Evolutionary conservation across 2,888 invertebrate genomes (phyloP), one percentile per base, ranked within the genome.

Genomic region (Agrochola litura): DNA sequence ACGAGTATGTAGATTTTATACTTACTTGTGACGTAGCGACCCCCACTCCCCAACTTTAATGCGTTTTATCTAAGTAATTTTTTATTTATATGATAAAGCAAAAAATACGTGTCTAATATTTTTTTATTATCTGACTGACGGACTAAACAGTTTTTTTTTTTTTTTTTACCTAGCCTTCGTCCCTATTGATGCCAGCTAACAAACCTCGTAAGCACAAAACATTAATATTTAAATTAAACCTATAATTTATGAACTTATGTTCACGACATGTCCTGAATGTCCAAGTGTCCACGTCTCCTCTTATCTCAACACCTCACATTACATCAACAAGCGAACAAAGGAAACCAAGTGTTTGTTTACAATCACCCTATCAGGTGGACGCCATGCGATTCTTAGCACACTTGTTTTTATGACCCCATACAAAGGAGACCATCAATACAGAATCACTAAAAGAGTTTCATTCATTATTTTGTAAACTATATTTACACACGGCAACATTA

Each of bases 401-500:
- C 61, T 76, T 77, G 66, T 65, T 80, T 65, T 76, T 79, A 70
- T 65, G 68, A 67, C 46, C 64, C 22, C 10, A 37, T 67, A 66
- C 71, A 61, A 81, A 80, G 77, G 63, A 64, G 16, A 43, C 43
- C 76, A 77, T 81, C 77, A 71, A 82, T 80, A 76, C 72, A 81
- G 71, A 83, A 83, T 79, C 77, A 81, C 65, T 87, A 70, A 86
- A 73, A 75, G 30, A 80, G 64, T 85, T 78, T 76, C 81, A 81
- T 85, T 88, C 81, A 82, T 79, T 76, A 52, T 81, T 83, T 70
- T 63, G 67, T 77, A 81, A 83, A 88, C 87, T 82, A 79, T 88
- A 79, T 83, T 83, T 82, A 85, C 73, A 81, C 87, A 89, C 77
- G 83, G 82, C 78, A 89, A 79, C 81, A 83, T 73, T 78, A 78